Evolutionary conservation across 2,113 vertebrate genomes (phyloP), one percentile per base, ranked within the genome.

Genomic region (Rousettus leschenaultii): DNA sequence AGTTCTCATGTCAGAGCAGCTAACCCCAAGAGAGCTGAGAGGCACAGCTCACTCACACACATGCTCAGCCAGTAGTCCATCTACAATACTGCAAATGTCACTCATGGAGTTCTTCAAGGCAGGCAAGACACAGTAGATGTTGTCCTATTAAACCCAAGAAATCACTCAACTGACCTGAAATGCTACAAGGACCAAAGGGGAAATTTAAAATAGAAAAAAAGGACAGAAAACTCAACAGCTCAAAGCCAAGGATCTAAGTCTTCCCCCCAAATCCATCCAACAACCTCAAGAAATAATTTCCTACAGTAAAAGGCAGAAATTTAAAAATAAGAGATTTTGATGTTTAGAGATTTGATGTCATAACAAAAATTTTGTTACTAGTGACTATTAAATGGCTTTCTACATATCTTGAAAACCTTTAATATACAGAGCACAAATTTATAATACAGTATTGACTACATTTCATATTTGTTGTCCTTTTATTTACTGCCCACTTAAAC

Each of bases 401-500:
- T 43, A 63, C 78, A 68, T 95, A 26, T 80, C 40, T 73, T 35
- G 7, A n/a, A 89, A 48, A 95, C 48, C n/a, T 86, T 93, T 74
- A 28, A 57, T 43, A 82, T 33, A 89, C 6, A 57, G 38, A 73
- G 38, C 33, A 85, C 18, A 94, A 33, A 95, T 70, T 83, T 79
- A 86, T 79, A 89, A 87, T 70, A 70, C 71, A 74, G 43, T 65
- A 89, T 9, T 84, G 38, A 70, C 83, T 68, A 90, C 48, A 89
- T 95, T 89, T 91, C 30, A 59, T 61, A 53, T 91, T 45, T 95
- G 13, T 75, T 95, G 38, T 80, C 14, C 71, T 89, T 91, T 92
- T 85, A 93, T 83, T 89, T 89, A 79, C 79, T 93, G 87, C 24
- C 16, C 43, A 55, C n/a, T 96, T 93, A 95, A 94, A 88, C 51